Evolutionary conservation across 2,888 invertebrate genomes (phyloP), one percentile per base, ranked within the genome.

Genomic region (Tillus elongatus): DNA sequence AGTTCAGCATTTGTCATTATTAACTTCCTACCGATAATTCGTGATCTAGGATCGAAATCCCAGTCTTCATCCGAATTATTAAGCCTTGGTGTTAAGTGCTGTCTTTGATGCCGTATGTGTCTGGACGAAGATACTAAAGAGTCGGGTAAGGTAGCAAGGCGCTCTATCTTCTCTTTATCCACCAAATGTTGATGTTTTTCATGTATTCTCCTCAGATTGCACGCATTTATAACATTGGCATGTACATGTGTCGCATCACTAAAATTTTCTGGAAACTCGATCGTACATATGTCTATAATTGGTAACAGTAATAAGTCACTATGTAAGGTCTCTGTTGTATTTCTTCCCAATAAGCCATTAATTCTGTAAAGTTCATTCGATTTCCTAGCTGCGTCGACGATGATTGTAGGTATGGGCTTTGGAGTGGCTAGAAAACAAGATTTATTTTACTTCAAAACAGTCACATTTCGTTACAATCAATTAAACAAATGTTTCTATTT

Each of bases 271-370:
- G 64, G 63, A 32, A 61, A 54, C 46, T 66, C 64, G 16, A 65
- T 43, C 3, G 65, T 66, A 45, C 66, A 66, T 12, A 68, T 53
- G 50, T 67, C 67, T 52, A 68, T 56, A 44, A 61, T 63, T 39
- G 68, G 68, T 50, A 63, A 56, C 61, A 60, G 46, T 45, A 51
- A 49, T 51, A 50, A 36, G 45, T 53, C 52, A 52, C 54, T 50
- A 60, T 54, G 41, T 45, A 58, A 8, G 58, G 61, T 37, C 53
- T 56, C 15, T 43, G 57, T 53, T 54, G 60, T 43, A 56, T 59
- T 58, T 54, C 55, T 43, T 55, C 58, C 55, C 56, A 51, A 42
- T 53, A 54, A 41, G 47, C 51, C 49, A 53, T 51, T 45, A 56
- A 51, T 46, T 49, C 53, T 46, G 52, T 56, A 46, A 52, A 56